These are phyloP conservation scores for Brienomyrus longianalis DNA, from an alignment of 2,113 vertebrate species.

Conservation along the genomic window DNA sequence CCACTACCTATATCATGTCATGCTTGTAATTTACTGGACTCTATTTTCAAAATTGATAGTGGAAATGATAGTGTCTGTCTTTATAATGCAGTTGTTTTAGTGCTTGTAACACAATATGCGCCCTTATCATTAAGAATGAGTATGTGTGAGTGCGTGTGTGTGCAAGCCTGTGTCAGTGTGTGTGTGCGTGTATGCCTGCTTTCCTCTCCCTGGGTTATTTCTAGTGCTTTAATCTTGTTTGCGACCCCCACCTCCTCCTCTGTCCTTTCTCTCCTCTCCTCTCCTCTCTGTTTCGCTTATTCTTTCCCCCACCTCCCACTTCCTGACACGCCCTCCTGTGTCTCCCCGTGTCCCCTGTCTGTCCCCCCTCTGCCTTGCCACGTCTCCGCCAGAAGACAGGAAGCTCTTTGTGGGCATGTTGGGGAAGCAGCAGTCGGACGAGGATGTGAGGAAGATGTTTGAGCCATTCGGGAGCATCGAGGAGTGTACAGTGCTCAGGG, in stretches of 20 bases:
- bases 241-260: background rate
- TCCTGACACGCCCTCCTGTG: background rate
- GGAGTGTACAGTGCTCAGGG: slow-evolving; percentile 84
- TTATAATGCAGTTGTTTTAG: background rate
- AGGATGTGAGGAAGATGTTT: slow-evolving; percentile 84
- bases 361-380: background rate
- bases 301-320: background rate
- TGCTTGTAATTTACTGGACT: background rate
- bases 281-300: slow-evolving; percentile 9
- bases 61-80: background rate
- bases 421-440: slow-evolving; percentile 88
- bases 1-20: background rate
- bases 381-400: slow-evolving; percentile 71
- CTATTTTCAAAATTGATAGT: slow-evolving; percentile 2
- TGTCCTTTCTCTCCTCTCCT: background rate
- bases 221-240: background rate
- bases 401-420: slow-evolving; percentile 92
- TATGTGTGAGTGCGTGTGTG: background rate
- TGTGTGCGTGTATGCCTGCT: background rate
- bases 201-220: background rate
- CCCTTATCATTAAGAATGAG: too few relatives aligned
- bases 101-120: background rate
- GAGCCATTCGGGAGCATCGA: slow-evolving; percentile 85
- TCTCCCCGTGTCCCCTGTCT: background rate
- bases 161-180: background rate